A percentile compares a stretch with the other conserved stretches of the same genome.
These are phyloP conservation scores for Archivesica marissinica DNA, from an alignment of 1,140 invertebrate species.

Conservation along the genomic window DNA sequence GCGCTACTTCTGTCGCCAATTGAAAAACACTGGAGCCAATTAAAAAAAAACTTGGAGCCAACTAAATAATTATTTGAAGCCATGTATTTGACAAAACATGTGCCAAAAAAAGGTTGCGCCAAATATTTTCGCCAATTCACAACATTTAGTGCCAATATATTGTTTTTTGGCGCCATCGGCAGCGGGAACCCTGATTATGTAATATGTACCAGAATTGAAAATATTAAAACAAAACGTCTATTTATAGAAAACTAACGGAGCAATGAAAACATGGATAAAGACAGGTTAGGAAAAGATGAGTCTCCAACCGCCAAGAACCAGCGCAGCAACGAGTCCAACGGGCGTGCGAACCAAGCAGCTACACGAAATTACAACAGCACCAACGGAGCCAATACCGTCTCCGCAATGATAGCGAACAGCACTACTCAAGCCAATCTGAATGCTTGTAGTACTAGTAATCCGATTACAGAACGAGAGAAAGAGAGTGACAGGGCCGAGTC, in stretches of 20 bases:
- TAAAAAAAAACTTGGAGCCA: no score
- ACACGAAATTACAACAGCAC: conserved; percentile 46
- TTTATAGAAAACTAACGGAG: background rate
- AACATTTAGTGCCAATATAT: no score
- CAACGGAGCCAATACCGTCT: conserved; percentile 35
- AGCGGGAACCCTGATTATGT: no score
- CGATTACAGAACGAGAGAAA: background rate
- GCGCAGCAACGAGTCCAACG: conserved; percentile 14
- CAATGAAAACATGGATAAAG: conserved; percentile 49
- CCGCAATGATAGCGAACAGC: conserved; percentile 58
- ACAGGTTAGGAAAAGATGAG: conserved; percentile 53
- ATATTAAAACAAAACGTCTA: background rate
- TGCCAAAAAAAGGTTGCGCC: no score
- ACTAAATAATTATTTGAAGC: no score
- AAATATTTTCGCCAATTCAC: no score
- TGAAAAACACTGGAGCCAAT: no score
- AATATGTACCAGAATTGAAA: no score
- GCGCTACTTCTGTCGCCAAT: no score
- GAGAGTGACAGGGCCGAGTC: conserved; percentile 1
- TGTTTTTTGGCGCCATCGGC: no score
- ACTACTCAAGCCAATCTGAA: conserved; percentile 55
- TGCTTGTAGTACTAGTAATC: conserved; percentile 24
- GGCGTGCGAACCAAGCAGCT: conserved; percentile 23
- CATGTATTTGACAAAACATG: no score
- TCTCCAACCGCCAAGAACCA: conserved; percentile 53